Evolutionary conservation across 2,113 vertebrate genomes (phyloP), one percentile per base, ranked within the genome.

Genomic region (Antechinus stuartii): DNA sequence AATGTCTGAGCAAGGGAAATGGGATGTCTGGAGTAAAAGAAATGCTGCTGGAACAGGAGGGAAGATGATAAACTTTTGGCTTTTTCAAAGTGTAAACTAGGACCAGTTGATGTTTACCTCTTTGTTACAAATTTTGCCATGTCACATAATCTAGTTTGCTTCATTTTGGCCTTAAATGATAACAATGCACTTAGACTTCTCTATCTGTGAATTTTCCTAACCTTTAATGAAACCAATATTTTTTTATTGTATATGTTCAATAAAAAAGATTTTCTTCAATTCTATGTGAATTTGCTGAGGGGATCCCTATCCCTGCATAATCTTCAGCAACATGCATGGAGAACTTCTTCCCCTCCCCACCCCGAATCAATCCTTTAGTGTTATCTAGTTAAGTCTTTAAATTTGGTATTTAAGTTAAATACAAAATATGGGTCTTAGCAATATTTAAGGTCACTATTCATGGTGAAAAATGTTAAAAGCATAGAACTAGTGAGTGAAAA

Each of bases 401-500:
- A 97, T 97, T 97, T 97, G 96, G 95, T 98, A 97, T 98, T 98
- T 98, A 98, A 97, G 96, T 97, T 96, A 97, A 97, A 98, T 97
- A 96, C 97, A 96, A 98, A 98, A 97, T 98, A 95, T 2, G 30
- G 68, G 96, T 96, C 96, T 95, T 95, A 90, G 97, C 94, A 96
- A 97, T 98, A 96, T 97, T 96, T 96, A 97, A 98, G 98, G 97
- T 96, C 96, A 95, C 96, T 95, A 91, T 97, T 95, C 56, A 52
- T 0, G 92, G 97, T 94, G 94, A 96, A 97, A 97, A 97, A 94
- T 55, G 96, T 97, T 96, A 96, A 97, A 97, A 97, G 98, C 98
- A 52, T 54, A 46, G 96, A 95, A 97, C 90, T 94, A 96, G 96
- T 92, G 96, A 94, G 95, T 96, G 97, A 94, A 96, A 96, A 98